Evolutionary conservation across 2,113 vertebrate genomes (phyloP).

Genomic region (Bubo blakistoni): DNA sequence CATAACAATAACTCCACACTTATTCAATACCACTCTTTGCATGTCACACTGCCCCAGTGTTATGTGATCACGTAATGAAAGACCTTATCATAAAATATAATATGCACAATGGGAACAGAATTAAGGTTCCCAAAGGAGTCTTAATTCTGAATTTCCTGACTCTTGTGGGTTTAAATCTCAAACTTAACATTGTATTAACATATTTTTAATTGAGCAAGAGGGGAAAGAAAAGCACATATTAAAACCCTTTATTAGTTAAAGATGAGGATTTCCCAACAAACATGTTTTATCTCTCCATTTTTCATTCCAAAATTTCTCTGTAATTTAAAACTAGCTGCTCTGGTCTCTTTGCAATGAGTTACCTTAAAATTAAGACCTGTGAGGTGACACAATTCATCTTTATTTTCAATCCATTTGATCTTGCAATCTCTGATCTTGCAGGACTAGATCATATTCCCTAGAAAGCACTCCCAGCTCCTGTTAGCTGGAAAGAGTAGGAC

Average conservation of each 20-base stretch:
- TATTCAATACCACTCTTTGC: conserved; percentile 22
- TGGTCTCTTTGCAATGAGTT: not conserved
- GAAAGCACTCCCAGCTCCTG: not conserved
- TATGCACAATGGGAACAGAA: conserved; percentile 50
- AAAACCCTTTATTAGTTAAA: conserved; percentile 41
- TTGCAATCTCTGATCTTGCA: not conserved
- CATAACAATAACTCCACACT: conserved; percentile 24
- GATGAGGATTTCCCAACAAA: not conserved
- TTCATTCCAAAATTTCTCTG: not conserved
- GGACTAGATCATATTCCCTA: not conserved
- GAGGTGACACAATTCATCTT: not conserved
- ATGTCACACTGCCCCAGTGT: conserved; percentile 42
- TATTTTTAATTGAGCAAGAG: conserved; percentile 56
- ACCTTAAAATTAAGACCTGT: not conserved
- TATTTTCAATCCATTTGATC: not conserved
- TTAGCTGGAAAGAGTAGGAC: not conserved
- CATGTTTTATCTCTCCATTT: not conserved
- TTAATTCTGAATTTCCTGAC: conserved; percentile 65
- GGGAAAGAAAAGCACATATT: conserved; percentile 3
- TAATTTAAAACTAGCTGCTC: not conserved
- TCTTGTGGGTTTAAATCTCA: conserved; percentile 56
- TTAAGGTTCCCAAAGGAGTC: conserved; percentile 33
- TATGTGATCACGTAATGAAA: conserved; percentile 56
- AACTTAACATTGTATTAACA: conserved; percentile 56
- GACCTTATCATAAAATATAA: conserved; percentile 58